These are phyloP conservation scores for Ciona savignyi DNA, from an alignment of 23 tunicate genomes.

Conservation along the genomic window DNA sequence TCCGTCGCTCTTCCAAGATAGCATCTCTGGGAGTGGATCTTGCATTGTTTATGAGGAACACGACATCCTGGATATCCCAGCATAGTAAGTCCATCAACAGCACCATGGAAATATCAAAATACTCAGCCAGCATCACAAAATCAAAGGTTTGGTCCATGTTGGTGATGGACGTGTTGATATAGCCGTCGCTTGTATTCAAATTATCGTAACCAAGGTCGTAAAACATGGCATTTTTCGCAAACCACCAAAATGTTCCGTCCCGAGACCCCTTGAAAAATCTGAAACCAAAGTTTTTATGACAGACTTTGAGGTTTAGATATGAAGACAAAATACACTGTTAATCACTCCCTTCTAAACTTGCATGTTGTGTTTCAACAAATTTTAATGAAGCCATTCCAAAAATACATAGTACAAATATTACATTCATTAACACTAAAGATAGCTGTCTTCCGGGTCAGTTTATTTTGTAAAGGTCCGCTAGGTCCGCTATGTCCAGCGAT, in stretches of 20 bases:
- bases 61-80: conserved; percentile 32
- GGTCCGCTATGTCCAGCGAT: no score
- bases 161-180: conserved; percentile 27
- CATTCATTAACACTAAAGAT: no score
- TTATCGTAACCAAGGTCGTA: conserved; percentile 74
- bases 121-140: conserved; percentile 53
- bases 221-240: conserved; percentile 54
- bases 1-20: conserved; percentile 5
- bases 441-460: no score
- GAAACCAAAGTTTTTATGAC: not conserved
- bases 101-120: conserved; percentile 56
- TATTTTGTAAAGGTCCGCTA: no score
- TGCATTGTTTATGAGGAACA: conserved; percentile 30
- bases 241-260: conserved; percentile 55
- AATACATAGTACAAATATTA: no score
- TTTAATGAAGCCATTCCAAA: no score
- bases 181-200: conserved; percentile 27
- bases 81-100: conserved; percentile 50
- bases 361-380: no score
- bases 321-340: no score
- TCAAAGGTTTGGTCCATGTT: conserved; percentile 35
- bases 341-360: no score
- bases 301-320: no score
- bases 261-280: conserved; percentile 38
- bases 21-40: conserved; percentile 4